Base-by-base conservation (phyloP, 2,113 vertebrate species). In the Patagioenas fasciata region DNA sequence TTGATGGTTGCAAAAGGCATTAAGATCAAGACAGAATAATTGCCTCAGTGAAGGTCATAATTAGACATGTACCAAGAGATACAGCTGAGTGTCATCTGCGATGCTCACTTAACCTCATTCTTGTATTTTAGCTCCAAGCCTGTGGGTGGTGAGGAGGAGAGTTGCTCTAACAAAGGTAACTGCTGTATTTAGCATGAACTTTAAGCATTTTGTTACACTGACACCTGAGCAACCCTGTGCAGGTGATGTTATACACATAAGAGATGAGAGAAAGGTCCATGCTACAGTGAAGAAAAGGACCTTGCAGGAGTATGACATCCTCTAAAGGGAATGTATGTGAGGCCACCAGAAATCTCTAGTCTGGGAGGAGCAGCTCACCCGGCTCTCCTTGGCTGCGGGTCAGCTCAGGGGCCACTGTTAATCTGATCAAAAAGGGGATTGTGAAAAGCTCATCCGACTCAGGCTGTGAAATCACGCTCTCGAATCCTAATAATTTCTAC, bases 351-450 rank as follows among this genome's bases (percentile, higher is more conserved):
- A 72, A 24, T 28, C 65, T 73, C 61, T 69, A 31, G 19, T 48
- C 5, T 10, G 79, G 23, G 61, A 91, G 47, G 28, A 65, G 42
- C 79, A 24, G 32, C 32, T 81, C 1, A 1, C 20, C 44, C 1
- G 0, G 34, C 77, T 62, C 51, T 36, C 54, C 32, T 32, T 5
- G 65, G 60, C 75, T 72, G 42, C 0, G 2, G 57, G 56, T 67
- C 93, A 96, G 88, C 69, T 57, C 93, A 36, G 82, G 47, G 72
- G 73, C 42, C 56, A 94, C 57, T 6, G 1, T 51, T 92, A 89
- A 96, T 93, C 92, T 93, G 92, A 95, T 89, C 70, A 31, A 36
- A 94, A 80, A 71, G 66, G 57, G 69, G 92, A 91, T 94, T 95
- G 82, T 12, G 85, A n/a, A 89, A 73, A 94, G 57, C 91, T 96